phyloP scores from a whole-genome alignment of 2,888 invertebrate species.

The Petrophora chlorosata region DNA sequence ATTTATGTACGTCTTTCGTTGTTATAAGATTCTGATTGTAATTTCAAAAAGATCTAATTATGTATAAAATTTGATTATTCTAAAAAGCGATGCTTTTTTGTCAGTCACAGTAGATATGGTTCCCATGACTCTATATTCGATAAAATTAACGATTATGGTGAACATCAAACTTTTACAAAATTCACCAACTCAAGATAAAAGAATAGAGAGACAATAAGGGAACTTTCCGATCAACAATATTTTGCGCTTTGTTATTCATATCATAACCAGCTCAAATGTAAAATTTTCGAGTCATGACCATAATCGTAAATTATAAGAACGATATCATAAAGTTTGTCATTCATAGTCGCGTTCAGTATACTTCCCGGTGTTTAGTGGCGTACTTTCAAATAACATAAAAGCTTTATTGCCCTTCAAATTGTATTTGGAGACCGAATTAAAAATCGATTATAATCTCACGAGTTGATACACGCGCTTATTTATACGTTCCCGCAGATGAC shows the following conservation, averaged over 20 bases:
- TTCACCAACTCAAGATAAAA: neutral
- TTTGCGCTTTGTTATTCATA: conserved; percentile 12
- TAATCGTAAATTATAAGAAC: conserved; percentile 33
- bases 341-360: conserved; percentile 29
- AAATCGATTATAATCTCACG: conserved; percentile 31
- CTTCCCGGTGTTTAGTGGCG: conserved; percentile 28
- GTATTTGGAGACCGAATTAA: conserved; percentile 35
- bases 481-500: neutral
- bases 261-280: conserved; percentile 16
- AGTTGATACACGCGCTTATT: conserved; percentile 14
- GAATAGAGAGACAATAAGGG: too few species aligned
- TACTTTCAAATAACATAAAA: conserved; percentile 25
- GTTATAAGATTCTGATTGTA: too few species aligned
- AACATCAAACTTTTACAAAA: too few species aligned
- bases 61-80: too few species aligned
- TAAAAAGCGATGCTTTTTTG: too few species aligned
- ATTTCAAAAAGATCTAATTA: too few species aligned
- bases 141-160: too few species aligned
- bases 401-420: conserved; percentile 25
- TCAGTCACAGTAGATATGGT: too few species aligned
- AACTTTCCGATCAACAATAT: conserved; percentile 1
- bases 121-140: too few species aligned
- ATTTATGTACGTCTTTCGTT: too few species aligned
- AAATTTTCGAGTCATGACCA: conserved; percentile 23
- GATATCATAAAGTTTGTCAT: conserved; percentile 36